Evolutionary conservation across 2,113 vertebrate genomes (phyloP).

Genomic region (Dipodomys merriami): DNA sequence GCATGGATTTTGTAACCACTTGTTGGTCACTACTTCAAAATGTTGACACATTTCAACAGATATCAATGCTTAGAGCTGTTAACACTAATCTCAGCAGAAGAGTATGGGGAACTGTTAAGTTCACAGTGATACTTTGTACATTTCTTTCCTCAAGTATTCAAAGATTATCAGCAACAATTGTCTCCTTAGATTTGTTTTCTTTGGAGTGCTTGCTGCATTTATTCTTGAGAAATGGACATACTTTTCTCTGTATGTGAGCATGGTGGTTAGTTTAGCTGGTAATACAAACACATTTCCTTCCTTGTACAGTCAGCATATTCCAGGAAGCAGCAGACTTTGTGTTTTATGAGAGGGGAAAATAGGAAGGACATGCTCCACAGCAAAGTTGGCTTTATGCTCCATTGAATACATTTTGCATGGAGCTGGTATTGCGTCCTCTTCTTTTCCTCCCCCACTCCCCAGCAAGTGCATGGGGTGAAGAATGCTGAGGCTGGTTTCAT

Average conservation of each 20-base stretch:
- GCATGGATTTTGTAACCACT: not conserved
- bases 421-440: not conserved
- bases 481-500: no score
- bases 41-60: not conserved
- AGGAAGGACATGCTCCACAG: not conserved
- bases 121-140: not conserved
- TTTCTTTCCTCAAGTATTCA: not conserved
- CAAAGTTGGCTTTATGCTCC: not conserved
- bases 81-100: not conserved
- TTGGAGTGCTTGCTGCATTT: not conserved
- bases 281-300: not conserved
- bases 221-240: not conserved
- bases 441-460: no score
- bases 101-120: not conserved
- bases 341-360: not conserved
- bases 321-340: not conserved
- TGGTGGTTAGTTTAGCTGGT: constrained; percentile 47
- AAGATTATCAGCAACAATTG: not conserved
- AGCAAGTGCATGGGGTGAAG: no score
- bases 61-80: not conserved
- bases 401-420: not conserved
- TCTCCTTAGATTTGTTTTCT: not conserved
- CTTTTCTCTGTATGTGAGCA: not conserved
- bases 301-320: rapidly evolving
- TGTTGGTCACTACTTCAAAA: not conserved